Conservation (phyloP, 2,113 vertebrate genomes). For the Bungarus multicinctus region DNA sequence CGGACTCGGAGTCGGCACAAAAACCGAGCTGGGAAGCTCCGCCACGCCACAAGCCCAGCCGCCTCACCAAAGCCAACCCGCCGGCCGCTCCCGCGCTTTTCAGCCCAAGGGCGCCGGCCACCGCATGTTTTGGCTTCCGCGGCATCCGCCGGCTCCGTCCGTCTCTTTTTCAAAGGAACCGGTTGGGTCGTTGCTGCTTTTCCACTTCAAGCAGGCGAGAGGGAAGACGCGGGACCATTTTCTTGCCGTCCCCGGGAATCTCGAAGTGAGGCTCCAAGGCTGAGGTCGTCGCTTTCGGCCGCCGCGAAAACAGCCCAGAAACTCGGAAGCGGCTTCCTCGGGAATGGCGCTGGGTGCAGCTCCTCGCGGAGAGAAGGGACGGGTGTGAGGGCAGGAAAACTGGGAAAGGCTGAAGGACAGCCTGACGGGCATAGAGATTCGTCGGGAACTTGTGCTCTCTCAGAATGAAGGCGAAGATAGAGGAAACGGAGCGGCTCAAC, state of each 20-base stretch:
- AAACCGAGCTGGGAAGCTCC: slow-evolving; percentile 70
- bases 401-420: neutral
- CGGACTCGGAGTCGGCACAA: slow-evolving; percentile 74
- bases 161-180: neutral
- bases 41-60: slow-evolving; percentile 33
- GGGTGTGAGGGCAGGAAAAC: neutral
- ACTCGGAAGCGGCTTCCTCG: neutral
- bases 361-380: neutral
- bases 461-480: neutral
- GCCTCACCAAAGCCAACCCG: neutral
- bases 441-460: neutral
- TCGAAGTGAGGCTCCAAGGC: neutral
- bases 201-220: neutral
- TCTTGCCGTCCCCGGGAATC: neutral
- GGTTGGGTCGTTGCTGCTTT: no score
- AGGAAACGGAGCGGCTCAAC: neutral
- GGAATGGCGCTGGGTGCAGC: neutral
- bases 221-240: neutral
- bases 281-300: neutral
- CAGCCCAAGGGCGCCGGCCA: neutral
- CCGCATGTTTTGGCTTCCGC: neutral
- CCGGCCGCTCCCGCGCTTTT: neutral
- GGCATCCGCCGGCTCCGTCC: neutral
- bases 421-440: neutral
- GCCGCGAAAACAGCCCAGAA: neutral